Conservation (phyloP, 2,797 vertebrate genomes). For the Peromyscus nudipes region DNA sequence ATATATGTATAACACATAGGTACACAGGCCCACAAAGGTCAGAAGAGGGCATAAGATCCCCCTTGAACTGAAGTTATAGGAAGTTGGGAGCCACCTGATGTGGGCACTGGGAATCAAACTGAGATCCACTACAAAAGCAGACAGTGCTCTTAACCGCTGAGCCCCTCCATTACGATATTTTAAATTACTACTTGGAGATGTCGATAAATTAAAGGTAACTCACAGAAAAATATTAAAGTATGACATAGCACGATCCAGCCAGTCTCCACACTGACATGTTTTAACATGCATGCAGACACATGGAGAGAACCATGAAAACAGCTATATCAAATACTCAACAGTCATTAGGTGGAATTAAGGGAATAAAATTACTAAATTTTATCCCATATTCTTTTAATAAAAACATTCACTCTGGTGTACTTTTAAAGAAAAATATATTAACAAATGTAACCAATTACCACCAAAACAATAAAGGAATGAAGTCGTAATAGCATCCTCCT, state of each 20-base stretch:
- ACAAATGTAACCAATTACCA: constrained; percentile 40
- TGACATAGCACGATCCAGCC: not conserved
- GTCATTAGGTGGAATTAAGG: constrained; percentile 11
- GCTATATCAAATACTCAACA: not conserved
- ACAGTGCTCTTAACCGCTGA: not conserved
- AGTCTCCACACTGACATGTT: not conserved
- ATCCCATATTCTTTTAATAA: not conserved
- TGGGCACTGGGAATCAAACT: not conserved
- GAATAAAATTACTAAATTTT: constrained; percentile 23
- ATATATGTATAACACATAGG: too few species aligned
- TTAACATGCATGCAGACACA: not conserved
- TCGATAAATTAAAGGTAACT: constrained; percentile 25
- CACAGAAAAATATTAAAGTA: constrained; percentile 1
- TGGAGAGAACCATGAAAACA: not conserved
- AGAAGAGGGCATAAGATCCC: not conserved
- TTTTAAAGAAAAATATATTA: constrained; percentile 28
- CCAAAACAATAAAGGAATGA: not conserved
- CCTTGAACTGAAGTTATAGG: not conserved
- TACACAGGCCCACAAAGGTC: not conserved
- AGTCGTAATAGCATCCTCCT: not conserved
- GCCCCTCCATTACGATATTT: not conserved
- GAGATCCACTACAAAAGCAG: not conserved
- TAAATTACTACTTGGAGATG: constrained; percentile 55
- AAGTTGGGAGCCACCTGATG: not conserved
- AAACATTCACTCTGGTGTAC: not conserved